Evolutionary conservation across 2,797 vertebrate genomes (phyloP).

Genomic region (Lagocephalus sceleratus): DNA sequence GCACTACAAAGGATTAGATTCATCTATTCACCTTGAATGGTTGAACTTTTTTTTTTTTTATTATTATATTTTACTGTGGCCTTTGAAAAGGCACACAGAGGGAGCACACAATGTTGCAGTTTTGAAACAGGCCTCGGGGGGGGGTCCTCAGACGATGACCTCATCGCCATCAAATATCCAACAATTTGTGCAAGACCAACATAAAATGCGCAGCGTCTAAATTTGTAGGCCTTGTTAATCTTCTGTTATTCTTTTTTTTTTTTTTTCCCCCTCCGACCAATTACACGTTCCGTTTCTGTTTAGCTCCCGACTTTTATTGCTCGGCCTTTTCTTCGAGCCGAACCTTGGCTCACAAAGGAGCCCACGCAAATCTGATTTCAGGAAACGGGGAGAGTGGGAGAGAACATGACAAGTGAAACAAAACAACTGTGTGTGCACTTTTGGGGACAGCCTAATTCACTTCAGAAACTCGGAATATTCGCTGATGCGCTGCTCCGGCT

Average conservation of each 20-base stretch:
- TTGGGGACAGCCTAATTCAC: conserved; percentile 69
- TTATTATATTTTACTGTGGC: conserved; percentile 7
- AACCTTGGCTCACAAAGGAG: conserved; percentile 68
- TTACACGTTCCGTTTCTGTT: conserved; percentile 38
- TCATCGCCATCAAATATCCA: conserved; percentile 43
- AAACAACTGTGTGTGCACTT: conserved; percentile 69
- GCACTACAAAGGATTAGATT: conserved; percentile 17
- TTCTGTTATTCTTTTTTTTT: conserved; percentile 44
- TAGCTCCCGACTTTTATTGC: conserved; percentile 54
- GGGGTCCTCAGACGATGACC: conserved; percentile 43
- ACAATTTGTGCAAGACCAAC: conserved; percentile 33
- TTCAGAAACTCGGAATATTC: conserved; percentile 73
- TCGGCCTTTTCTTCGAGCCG: conserved; percentile 52
- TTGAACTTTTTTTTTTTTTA: conserved; percentile 6
- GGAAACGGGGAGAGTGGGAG: conserved; percentile 50
- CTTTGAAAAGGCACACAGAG: conserved; percentile 5
- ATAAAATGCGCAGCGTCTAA: conserved; percentile 33
- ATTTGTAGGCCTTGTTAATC: conserved; percentile 58
- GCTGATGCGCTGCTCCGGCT: conserved; percentile 69
- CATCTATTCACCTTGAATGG: conserved; percentile 20
- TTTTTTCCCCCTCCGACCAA: conserved; percentile 22
- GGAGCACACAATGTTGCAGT: conserved; percentile 18
- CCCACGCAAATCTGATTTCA: conserved; percentile 70
- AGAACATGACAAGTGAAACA: conserved; percentile 61
- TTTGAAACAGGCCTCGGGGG: conserved; percentile 16